Evolutionary conservation across 2,113 vertebrate species (phyloP), one percentile per base, ranked within the genome.

Genomic region (Trogon surrucura): DNA sequence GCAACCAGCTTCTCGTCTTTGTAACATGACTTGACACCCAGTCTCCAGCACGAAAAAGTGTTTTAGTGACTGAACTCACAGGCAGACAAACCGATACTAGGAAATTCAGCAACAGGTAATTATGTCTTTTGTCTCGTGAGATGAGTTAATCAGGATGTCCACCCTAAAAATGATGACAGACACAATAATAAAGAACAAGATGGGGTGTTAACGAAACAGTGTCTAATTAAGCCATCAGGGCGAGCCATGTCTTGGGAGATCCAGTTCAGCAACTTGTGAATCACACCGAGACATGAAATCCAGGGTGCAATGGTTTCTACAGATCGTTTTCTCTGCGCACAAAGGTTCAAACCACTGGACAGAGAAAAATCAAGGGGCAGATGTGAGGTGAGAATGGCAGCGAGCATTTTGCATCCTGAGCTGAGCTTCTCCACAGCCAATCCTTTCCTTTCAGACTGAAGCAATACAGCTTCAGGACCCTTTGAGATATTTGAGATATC

Each of bases 181-280:
- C 74, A 50, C 80, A 88, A 56, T 62, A 93, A 89, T 82, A 53
- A 85, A 91, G 95, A 88, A 85, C 75, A 82, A 88, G 90, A 78
- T 61, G 83, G 84, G 93, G 87, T 88, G 95, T 77, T 65, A 93
- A 73, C 34, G 10, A 88, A 88, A 85, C 27, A 27, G 50, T 38
- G 72, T 69, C 51, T 96, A 85, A 91, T 96, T 81, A 93, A 92
- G 51, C n/a, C 70, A 79, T 19, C 38, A n/a, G 60, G 79, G 70
- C 1, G 16, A 94, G 87, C 79, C 34, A 0, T 51, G 93, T 38
- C 60, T 79, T 91, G 66, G 71, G 61, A 78, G 71, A 91, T 30
- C 93, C 93, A 65, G 95, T 93, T 70, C 45, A 78, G 66, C 93
- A 36, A 17, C 93, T 85, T 91, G 45, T 94, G 87, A 91, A 78